Percentiles rank a stretch among this genome's conserved stretches.
Evolutionary conservation across 1,140 invertebrate genomes (phyloP).

Genomic region (Hycleus phaleratus): DNA sequence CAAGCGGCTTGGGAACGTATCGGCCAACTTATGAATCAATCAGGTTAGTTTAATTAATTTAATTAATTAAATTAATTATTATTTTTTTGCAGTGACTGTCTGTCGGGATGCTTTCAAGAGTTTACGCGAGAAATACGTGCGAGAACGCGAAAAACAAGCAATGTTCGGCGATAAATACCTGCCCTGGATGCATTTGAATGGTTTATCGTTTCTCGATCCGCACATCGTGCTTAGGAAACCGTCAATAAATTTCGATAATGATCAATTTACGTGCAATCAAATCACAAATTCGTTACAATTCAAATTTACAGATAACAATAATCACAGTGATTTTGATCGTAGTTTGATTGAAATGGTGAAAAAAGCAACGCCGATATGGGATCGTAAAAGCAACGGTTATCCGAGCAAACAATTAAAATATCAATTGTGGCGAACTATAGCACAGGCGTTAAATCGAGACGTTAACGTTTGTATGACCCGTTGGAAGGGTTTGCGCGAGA

Average conservation of each 20-base stretch:
- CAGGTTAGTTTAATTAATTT: conserved; percentile 21
- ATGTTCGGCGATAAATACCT: conserved; percentile 14
- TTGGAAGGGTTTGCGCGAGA: conserved; percentile 31
- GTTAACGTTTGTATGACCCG: conserved; percentile 22
- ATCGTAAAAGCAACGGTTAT: conserved; percentile 26
- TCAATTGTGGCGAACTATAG: conserved; percentile 25
- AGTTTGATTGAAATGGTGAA: conserved; percentile 22
- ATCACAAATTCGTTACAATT: background rate
- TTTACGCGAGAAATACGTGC: conserved; percentile 25
- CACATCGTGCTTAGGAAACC: conserved; percentile 21
- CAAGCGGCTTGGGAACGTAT: conserved; percentile 22
- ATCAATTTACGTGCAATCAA: background rate
- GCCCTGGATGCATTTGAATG: conserved; percentile 18
- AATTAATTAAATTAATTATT: conserved; percentile 3
- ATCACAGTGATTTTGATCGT: conserved; percentile 23
- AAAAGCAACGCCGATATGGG: conserved; percentile 25
- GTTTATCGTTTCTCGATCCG: conserved; percentile 25
- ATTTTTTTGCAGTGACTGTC: conserved; percentile 3
- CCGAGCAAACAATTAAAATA: conserved; percentile 24
- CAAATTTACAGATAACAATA: background rate
- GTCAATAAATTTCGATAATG: conserved; percentile 1
- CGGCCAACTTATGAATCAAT: conserved; percentile 12
- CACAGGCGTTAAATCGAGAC: conserved; percentile 19
- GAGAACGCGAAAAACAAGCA: conserved; percentile 24
- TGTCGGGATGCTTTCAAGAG: conserved; percentile 26